These are phyloP conservation scores for Vanacampus margaritifer DNA, from an alignment of 2,113 vertebrate species.

Conservation along the genomic window DNA sequence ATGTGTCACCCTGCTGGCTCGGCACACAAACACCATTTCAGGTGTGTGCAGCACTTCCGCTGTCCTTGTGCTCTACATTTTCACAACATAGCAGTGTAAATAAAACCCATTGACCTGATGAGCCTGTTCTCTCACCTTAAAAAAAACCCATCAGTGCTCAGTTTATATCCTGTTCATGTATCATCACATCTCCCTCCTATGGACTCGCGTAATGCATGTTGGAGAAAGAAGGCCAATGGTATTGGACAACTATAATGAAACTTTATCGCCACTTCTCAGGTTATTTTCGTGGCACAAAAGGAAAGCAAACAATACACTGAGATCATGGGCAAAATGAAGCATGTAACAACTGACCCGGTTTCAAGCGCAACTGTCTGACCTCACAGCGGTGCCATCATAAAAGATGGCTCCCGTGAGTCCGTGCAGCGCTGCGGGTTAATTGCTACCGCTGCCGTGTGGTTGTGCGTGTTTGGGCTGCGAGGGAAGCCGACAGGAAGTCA, in stretches of 20 bases:
- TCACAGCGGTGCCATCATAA: slow-evolving; percentile 23
- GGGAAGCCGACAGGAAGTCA: slow-evolving; percentile 49
- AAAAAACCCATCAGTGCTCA: slow-evolving; percentile 1
- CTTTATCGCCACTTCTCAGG: slow-evolving; percentile 7
- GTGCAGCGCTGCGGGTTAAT: slow-evolving; percentile 19
- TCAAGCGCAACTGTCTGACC: slow-evolving; percentile 27
- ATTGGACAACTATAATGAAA: slow-evolving; percentile 16
- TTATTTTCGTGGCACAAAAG: slow-evolving; percentile 25
- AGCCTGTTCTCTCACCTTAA: slow-evolving; percentile 35
- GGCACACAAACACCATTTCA: slow-evolving; percentile 14
- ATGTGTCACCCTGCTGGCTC: not conserved
- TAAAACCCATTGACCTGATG: slow-evolving; percentile 43
- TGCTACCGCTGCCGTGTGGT: slow-evolving; percentile 41
- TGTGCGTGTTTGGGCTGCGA: slow-evolving; percentile 23
- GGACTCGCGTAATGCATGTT: slow-evolving; percentile 8
- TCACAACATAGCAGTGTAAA: slow-evolving; percentile 36
- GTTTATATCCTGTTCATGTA: slow-evolving; percentile 28
- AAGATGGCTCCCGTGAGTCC: slow-evolving; percentile 34
- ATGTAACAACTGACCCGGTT: slow-evolving; percentile 33
- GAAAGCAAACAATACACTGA: not conserved
- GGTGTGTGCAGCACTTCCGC: not conserved
- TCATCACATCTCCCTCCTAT: slow-evolving; percentile 21
- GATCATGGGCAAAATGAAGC: not conserved
- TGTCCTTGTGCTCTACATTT: slow-evolving; percentile 43
- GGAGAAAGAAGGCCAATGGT: slow-evolving; percentile 21